Conservation (phyloP, 2,797 vertebrate genomes). For the Taeniopygia guttata region DNA sequence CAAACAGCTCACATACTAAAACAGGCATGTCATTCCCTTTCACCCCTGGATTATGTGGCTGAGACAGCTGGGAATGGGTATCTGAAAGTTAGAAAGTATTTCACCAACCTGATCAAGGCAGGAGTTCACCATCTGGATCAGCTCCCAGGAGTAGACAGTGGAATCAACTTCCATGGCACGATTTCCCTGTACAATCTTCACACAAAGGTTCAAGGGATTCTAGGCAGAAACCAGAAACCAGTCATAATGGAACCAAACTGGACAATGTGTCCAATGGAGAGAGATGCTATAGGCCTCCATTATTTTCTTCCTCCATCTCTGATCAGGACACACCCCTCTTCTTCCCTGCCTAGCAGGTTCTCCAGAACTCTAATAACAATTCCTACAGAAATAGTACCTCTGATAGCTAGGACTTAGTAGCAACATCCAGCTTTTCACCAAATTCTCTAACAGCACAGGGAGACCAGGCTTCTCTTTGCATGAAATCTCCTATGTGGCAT, state of each 20-base stretch:
- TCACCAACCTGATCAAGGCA: conserved; percentile 91
- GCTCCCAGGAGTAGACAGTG: conserved; percentile 83
- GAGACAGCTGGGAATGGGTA: not conserved
- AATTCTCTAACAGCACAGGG: not conserved
- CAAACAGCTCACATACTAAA: not conserved
- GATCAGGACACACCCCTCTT: not conserved
- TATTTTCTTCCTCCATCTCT: not conserved
- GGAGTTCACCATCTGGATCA: conserved; percentile 90
- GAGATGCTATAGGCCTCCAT: not conserved
- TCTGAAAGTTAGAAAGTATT: not conserved
- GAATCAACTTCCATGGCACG: conserved; percentile 94
- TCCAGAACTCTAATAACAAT: not conserved
- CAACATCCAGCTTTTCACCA: not conserved
- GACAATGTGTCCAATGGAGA: not conserved
- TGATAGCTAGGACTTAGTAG: not conserved
- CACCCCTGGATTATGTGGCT: not conserved
- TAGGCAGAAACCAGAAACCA: conserved; percentile 65
- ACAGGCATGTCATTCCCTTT: not conserved
- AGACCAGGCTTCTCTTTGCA: not conserved
- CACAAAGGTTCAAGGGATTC: conserved; percentile 97
- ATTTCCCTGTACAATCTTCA: conserved; percentile 98
- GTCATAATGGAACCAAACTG: not conserved
- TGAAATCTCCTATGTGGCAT: not conserved
- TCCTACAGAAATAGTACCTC: not conserved
- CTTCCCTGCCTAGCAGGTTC: not conserved